Base-by-base conservation (phyloP, 2,113 vertebrate species). In the Patagioenas fasciata region DNA sequence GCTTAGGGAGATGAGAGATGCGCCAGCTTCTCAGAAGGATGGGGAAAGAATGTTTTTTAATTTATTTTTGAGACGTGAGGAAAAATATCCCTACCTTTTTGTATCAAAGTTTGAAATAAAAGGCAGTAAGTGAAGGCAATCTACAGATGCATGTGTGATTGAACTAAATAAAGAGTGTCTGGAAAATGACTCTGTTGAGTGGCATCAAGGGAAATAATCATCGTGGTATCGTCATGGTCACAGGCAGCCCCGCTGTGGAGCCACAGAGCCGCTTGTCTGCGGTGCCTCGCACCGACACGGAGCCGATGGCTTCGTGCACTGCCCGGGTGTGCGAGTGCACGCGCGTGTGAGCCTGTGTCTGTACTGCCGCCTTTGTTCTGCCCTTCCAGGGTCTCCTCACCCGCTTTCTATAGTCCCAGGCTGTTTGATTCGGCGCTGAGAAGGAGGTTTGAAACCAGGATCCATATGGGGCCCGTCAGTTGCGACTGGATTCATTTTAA, bases 401-500 rank as follows among this genome's bases (percentile, higher is more conserved):
- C 4, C 5, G 42, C 81, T 88, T 80, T 88, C 87, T 32, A 2
- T 78, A 65, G 62, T 77, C 90, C 56, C 72, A 65, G 74, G n/a
- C 78, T 75, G 31, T 95, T 93, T 82, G 93, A 95, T 91, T 91
- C 14, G 0, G 38, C 5, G 40, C 86, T 93, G 86, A 47, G 83
- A 32, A 96, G 83, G 91, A 88, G 94, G 75, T 90, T 96, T 94
- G 95, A 94, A 92, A 61, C 75, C 58, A 29, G 90, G 91, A 95
- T 88, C 96, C 96, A 96, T 95, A 93, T 96, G 95, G 95, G 95
- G 90, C 88, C 91, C 34, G 95, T 96, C 96, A 95, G 70, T 34
- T 97, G 95, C 5, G 60, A 96, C 94, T 94, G 95, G 95, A 96
- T 96, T 96, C 94, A 50, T 95, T 97, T 95, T 96, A 95, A 96